Evolutionary conservation across 2,888 invertebrate genomes (phyloP), one percentile per base, ranked within the genome.

Genomic region (Athalia rosae): DNA sequence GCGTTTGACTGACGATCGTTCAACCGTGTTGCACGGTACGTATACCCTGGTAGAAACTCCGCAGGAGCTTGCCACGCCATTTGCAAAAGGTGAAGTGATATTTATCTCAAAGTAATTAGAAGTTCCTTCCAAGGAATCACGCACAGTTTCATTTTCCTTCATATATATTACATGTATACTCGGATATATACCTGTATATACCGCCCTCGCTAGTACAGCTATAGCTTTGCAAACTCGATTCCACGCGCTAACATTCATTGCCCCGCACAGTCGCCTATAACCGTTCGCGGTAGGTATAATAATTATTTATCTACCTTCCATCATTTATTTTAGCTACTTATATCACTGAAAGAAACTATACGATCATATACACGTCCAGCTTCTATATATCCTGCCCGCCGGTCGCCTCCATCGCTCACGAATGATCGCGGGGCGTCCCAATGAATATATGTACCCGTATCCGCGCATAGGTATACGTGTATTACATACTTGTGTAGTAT

Each of bases 81-180:
- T 84, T 84, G 85, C 84, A 82, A 84, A 84, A 82, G 82, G 81
- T 74, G 74, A 81, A 85, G 81, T 86, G 88, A 88, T 88, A 88
- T 85, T 86, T 87, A 88, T 88, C 88, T 87, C 82, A 79, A 82
- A 83, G 85, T 88, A 87, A 88, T 88, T 88, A 88, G 87, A 83
- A 87, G 85, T 83, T 79, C 82, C 79, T 80, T 80, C 83, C 28
- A 28, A 28, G 28, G 85, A 87, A 88, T 87, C 85, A 83, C 84
- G 85, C 83, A 83, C 74, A 59, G 74, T 74, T 74, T 28, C 61
- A 73, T 71, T 71, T 71, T 71, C 15, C 5, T 5, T 7, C n/a
- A 69, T 6, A 6, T 13, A 6, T 15, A 7, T 7, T 9, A 15
- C 59, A 0, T 59, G 3, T n/a, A 9, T 6, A n/a, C 4, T 11